A percentile compares a stretch with the other conserved stretches of the same genome.
Evolutionary conservation across 2,797 vertebrate species (phyloP).

Genomic region (Hyperoplus immaculatus): DNA sequence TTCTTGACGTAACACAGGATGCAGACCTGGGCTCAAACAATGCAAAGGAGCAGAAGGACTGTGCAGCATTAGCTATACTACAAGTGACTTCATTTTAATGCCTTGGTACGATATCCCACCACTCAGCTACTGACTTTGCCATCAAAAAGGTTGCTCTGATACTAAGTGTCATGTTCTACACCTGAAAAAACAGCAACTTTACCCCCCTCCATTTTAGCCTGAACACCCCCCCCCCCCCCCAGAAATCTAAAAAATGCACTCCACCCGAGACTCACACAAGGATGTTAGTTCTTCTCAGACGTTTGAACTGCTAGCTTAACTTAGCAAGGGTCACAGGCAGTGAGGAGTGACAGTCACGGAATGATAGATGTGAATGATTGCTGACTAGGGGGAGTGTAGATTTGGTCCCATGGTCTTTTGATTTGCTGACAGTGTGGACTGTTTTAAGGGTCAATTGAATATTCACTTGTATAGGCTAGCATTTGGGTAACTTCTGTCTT

Average conservation of each 20-base stretch:
- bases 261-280: background rate
- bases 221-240: background rate
- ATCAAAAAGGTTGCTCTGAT: background rate
- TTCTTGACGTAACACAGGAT: conserved; percentile 24
- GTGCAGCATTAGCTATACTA: background rate
- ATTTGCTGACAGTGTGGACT: background rate
- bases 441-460: too few relatives aligned
- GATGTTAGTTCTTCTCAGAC: background rate
- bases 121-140: background rate
- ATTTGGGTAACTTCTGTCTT: too few relatives aligned
- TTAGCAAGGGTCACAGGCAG: background rate
- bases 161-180: background rate
- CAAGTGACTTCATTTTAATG: background rate
- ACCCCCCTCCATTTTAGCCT: background rate
- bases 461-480: too few relatives aligned
- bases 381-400: too few relatives aligned
- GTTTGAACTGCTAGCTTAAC: background rate
- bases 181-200: background rate
- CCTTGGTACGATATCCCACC: background rate
- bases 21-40: conserved; percentile 7
- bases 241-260: conserved; percentile 4
- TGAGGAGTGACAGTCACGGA: background rate
- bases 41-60: conserved; percentile 1
- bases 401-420: too few relatives aligned
- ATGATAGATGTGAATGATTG: too few relatives aligned